phyloP scores from a whole-genome alignment of 1,140 invertebrate species.

The Zeugodacus cucurbitae region DNA sequence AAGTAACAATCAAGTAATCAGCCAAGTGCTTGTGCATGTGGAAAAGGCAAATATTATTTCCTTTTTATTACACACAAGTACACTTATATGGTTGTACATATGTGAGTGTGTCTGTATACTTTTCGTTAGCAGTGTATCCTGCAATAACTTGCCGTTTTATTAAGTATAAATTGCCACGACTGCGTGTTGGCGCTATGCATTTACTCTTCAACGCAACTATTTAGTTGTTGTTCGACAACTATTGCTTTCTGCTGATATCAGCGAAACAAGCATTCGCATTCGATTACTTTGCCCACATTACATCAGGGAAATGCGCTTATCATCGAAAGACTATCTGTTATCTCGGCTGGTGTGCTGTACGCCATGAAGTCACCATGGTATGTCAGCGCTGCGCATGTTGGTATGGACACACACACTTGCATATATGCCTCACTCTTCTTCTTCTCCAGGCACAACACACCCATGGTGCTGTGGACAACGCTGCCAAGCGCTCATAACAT shows the following conservation, averaged over 20 bases:
- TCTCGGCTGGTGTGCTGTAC: not conserved
- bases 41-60: not conserved
- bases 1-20: not conserved
- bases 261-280: not conserved
- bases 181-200: not conserved
- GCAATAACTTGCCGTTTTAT: not conserved
- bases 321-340: not conserved
- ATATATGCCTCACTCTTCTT: not conserved
- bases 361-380: not conserved
- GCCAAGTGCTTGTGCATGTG: not conserved
- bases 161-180: not conserved
- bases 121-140: not conserved
- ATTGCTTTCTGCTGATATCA: conserved; percentile 15
- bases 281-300: conserved; percentile 17
- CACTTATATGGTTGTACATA: not conserved
- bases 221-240: conserved; percentile 7
- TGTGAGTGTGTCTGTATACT: not conserved
- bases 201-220: not conserved
- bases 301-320: conserved; percentile 11
- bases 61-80: not conserved
- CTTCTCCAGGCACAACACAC: not conserved
- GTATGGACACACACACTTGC: not conserved
- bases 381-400: no score
- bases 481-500: not conserved
- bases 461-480: not conserved